These are phyloP conservation scores for Neopipo cinnamomea DNA, from an alignment of 2,113 vertebrate species.

Conservation along the genomic window DNA sequence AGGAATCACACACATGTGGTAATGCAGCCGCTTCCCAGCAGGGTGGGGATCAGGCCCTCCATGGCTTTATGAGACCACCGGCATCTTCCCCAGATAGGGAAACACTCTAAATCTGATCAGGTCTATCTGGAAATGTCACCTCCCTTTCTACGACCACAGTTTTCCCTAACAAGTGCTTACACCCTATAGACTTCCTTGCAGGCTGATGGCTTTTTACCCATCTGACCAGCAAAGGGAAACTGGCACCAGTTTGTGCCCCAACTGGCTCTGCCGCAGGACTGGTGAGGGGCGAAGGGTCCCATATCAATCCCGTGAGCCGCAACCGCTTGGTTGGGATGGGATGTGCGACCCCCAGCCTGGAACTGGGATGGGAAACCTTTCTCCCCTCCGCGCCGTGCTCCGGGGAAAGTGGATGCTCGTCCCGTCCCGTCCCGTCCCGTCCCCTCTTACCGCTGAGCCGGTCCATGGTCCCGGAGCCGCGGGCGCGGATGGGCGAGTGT, in stretches of 20 bases:
- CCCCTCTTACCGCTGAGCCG: slow-evolving; percentile 57
- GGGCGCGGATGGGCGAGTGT: not conserved
- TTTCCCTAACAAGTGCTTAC: not conserved
- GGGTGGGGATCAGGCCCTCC: not conserved
- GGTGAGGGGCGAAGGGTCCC: not conserved
- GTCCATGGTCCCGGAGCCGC: slow-evolving; percentile 37
- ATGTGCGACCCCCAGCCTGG: not conserved
- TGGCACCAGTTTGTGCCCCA: not conserved
- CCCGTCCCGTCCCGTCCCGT: not conserved
- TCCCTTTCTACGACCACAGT: not conserved
- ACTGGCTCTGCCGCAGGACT: not conserved
- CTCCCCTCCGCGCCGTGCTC: not conserved
- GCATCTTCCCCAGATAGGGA: not conserved
- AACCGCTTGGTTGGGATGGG: not conserved
- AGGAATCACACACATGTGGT: not conserved
- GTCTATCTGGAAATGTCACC: not conserved
- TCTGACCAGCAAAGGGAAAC: not conserved
- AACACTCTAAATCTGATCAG: not conserved
- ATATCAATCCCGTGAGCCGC: not conserved
- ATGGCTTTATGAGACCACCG: not conserved
- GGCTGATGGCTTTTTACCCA: not conserved
- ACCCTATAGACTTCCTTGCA: not conserved
- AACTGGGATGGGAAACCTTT: not conserved
- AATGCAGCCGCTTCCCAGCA: not conserved
- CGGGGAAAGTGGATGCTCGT: no score